A percentile compares a stretch with the other conserved stretches of the same genome.
Conservation (phyloP, 1,140 invertebrate genomes). For the Temnothorax longispinosus region DNA sequence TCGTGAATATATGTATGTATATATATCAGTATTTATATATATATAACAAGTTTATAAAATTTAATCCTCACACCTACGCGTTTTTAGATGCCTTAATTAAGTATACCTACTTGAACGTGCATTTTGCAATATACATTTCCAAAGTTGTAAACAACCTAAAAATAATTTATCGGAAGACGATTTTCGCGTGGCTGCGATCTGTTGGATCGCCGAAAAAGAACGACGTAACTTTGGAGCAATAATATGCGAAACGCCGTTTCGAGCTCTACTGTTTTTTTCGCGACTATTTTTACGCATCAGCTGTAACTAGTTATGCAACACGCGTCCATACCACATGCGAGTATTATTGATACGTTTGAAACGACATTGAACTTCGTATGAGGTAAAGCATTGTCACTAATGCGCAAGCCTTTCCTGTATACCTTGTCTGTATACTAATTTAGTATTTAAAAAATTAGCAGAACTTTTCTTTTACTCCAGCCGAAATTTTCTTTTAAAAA, state of each 20-base stretch:
- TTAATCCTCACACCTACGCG: not conserved
- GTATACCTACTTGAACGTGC: not conserved
- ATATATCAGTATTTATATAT: not conserved
- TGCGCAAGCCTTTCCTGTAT: not conserved
- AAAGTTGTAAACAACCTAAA: slow-evolving; percentile 26
- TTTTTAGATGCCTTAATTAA: not conserved
- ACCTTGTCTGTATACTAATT: not conserved
- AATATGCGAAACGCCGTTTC: not conserved
- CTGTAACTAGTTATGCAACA: not conserved
- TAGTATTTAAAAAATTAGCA: not conserved
- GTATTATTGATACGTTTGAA: slow-evolving; percentile 10
- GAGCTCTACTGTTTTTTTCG: not conserved
- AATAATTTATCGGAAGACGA: slow-evolving; percentile 11
- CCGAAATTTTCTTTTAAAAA: not conserved
- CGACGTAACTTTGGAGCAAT: not conserved
- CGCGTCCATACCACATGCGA: not conserved
- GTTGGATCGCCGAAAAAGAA: not conserved
- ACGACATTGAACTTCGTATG: not conserved
- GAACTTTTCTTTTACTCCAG: not conserved
- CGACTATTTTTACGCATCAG: not conserved
- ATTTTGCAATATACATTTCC: not conserved
- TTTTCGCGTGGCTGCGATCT: not conserved
- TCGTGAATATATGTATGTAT: too few species aligned
- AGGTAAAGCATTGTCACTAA: not conserved
- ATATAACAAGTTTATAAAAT: not conserved